These are phyloP conservation scores for Euplagia quadripunctaria DNA, from an alignment of 2,888 invertebrate species.

Conservation along the genomic window DNA sequence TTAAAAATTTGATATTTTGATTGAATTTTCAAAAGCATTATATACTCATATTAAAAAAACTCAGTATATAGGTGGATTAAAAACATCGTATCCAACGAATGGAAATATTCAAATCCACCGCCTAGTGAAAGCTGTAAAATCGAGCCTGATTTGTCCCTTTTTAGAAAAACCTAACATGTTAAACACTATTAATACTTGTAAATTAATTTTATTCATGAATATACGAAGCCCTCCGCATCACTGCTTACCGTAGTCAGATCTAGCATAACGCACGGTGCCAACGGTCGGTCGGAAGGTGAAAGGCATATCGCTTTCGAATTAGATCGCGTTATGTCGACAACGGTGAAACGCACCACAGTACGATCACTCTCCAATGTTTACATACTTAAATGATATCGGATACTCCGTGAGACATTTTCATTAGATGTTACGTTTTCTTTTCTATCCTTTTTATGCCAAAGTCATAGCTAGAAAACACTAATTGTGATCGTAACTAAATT, in stretches of 20 bases:
- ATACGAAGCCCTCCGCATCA: conserved; percentile 20
- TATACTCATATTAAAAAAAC: too few species aligned
- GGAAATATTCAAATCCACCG: too few species aligned
- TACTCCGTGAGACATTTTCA: conserved; percentile 39
- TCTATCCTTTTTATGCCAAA: too few species aligned
- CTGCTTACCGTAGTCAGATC: conserved; percentile 46
- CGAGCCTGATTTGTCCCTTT: too few species aligned
- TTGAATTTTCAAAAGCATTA: too few species aligned
- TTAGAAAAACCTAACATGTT: too few species aligned
- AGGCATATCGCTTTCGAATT: conserved; percentile 86
- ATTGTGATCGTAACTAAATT: background rate
- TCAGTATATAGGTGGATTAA: too few species aligned
- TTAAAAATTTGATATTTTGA: too few species aligned
- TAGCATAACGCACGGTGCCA: conserved; percentile 62
- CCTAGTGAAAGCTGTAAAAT: too few species aligned
- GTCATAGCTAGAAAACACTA: too few species aligned
- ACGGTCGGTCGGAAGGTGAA: conserved; percentile 79
- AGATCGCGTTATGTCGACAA: conserved; percentile 80
- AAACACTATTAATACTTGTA: background rate
- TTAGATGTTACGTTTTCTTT: conserved; percentile 17
- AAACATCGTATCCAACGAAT: too few species aligned
- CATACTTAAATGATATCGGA: conserved; percentile 54
- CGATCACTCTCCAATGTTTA: conserved; percentile 63
- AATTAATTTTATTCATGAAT: background rate
- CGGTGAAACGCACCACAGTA: conserved; percentile 72